Evolutionary conservation across 2,888 invertebrate genomes (phyloP), one percentile per base, ranked within the genome.

Genomic region (Eudasyphora cyanicolor): DNA sequence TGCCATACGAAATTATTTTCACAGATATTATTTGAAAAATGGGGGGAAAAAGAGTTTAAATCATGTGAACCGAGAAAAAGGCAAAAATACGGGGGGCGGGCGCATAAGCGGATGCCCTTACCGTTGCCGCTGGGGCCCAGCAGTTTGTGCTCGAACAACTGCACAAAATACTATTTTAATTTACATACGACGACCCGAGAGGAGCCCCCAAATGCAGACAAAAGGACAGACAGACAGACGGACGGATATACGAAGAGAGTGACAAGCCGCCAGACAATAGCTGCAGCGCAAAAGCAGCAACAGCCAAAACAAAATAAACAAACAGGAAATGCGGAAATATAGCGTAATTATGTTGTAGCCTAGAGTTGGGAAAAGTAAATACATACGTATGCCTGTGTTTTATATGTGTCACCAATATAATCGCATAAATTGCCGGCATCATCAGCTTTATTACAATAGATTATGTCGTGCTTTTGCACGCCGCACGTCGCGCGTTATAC

Each of bases 291-390:
- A 38, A 38, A 38, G 10, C 12, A 67, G 35, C n/a, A 42, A 67
- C 12, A 29, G 29, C 21, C 35, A 42, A 35, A 67, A 67, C 42
- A 64, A 64, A 24, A 35, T 42, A 77, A 80, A 74, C 77, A 54
- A 80, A 81, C 78, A 79, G 84, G 84, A 84, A 84, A 84, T 81
- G 84, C 84, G 81, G 84, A 84, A 78, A 81, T 79, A 79, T 60
- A 67, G 67, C 54, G 29, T 76, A 71, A 67, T 38, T 62, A 62
- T 81, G 54, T 69, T 73, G 73, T 54, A 54, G 54, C n/a, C n/a
- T n/a, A n/a, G n/a, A n/a, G n/a, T n/a, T n/a, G n/a, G n/a, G n/a
- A 57, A 35, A 57, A 60, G 67, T 35, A 17, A 51, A 76, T 79
- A 77, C 76, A 71, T 82, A 76, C 79, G 60, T 54, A 35, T 19